Evolutionary conservation across 1,140 invertebrate species (phyloP), one percentile per base, ranked within the genome.

Genomic region (Scaptomyza montana): DNA sequence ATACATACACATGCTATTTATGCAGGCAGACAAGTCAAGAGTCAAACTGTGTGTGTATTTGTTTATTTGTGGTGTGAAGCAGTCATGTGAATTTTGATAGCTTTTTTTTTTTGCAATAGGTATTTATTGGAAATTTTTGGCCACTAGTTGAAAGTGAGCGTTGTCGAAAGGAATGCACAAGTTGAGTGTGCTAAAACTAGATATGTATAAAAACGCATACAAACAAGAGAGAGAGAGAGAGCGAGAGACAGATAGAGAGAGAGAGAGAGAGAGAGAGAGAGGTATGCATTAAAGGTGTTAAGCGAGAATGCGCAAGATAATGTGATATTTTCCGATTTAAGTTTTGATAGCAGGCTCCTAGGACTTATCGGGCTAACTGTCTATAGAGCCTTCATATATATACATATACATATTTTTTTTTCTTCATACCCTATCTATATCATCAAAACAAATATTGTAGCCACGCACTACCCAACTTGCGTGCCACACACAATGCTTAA

Each of bases 41-140:
- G 81, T 81, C 75, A 81, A 77, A 73, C 66, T 12, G 13, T 25
- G 53, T 60, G 67, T 49, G 63, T 63, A 53, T 50, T 30, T 47
- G 50, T 68, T 46, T 63, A 19, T 47, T 36, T 74, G 55, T 74
- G 72, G 64, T 80, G 73, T 65, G 69, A 77, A 77, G 69, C 74
- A 87, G 65, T 69, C 82, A 87, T 87, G 81, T 85, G 78, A 78
- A 85, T 69, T 86, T 70, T 77, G 21, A 75, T 80, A 41, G 65
- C 65, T 16, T 72, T 78, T 70, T 77, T 66, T 8, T 63, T 66
- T 36, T 63, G 67, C 65, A 33, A 30, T 9, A 45, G 49, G 50
- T 54, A 76, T 81, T 76, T 77, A 28, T 46, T 59, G 69, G 46
- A 39, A 72, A 63, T 69, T 73, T 36, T 85, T 21, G 65, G 49